phyloP scores from a whole-genome alignment of 2,113 vertebrate species.

The Epinephelus fuscoguttatus region DNA sequence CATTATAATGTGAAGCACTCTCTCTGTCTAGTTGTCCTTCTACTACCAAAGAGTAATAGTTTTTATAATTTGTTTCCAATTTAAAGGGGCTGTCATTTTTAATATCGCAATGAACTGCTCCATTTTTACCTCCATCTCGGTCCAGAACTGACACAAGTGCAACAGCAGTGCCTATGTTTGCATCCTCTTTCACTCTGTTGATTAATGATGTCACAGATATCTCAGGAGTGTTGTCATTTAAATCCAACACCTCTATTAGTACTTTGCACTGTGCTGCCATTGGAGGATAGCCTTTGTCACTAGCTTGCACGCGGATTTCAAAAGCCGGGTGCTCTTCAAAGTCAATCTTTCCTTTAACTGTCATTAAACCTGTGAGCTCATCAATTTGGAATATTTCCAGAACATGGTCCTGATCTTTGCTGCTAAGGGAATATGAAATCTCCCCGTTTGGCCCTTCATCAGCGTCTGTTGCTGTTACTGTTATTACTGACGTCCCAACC shows the following conservation, averaged over 20 bases:
- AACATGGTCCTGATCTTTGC: conserved; percentile 32
- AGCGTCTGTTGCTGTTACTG: conserved; percentile 70
- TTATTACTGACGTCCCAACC: conserved; percentile 54
- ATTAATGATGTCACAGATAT: conserved; percentile 81
- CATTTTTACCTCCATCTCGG: conserved; percentile 86
- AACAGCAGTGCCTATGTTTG: conserved; percentile 84
- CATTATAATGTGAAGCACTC: conserved; percentile 75
- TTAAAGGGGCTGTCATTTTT: conserved; percentile 84
- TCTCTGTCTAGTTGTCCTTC: conserved; percentile 82
- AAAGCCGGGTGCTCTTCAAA: conserved; percentile 59
- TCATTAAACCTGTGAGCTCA: conserved; percentile 76
- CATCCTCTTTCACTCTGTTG: conserved; percentile 85
- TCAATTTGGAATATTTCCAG: conserved; percentile 77
- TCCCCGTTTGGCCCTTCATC: conserved; percentile 74
- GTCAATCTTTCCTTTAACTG: conserved; percentile 73
- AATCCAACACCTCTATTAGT: conserved; percentile 69
- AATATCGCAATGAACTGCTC: conserved; percentile 81
- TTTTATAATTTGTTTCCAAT: conserved; percentile 87
- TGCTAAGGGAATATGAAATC: conserved; percentile 59
- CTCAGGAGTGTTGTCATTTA: conserved; percentile 85
- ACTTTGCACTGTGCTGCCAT: conserved; percentile 64
- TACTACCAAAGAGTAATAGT: conserved; percentile 88
- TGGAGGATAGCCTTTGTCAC: conserved; percentile 59
- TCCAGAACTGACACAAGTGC: conserved; percentile 87
- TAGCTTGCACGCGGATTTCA: conserved; percentile 77